Conservation (phyloP, 2,113 vertebrate genomes). For the Aythya baeri region DNA sequence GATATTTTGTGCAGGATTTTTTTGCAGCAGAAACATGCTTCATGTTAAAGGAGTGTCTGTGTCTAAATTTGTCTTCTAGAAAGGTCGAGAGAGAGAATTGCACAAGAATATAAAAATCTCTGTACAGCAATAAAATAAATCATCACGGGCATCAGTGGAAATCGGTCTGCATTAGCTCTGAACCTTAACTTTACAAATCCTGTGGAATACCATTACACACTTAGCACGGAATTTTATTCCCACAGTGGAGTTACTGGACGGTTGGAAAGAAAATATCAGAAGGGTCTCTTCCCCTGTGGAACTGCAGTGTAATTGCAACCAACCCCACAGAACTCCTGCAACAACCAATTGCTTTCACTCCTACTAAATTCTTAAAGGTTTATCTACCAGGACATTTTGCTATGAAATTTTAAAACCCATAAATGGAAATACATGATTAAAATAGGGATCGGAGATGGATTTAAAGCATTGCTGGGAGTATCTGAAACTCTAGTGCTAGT, state of each 20-base stretch:
- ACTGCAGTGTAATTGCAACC: not conserved
- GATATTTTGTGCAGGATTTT: not conserved
- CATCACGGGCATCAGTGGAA: not conserved
- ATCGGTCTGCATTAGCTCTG: not conserved
- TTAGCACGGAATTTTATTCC: not conserved
- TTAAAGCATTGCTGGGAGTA: not conserved
- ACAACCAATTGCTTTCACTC: not conserved
- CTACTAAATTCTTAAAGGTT: not conserved
- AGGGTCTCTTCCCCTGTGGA: not conserved
- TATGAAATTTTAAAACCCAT: not conserved
- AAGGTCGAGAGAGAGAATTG: constrained; percentile 2
- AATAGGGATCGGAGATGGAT: not conserved
- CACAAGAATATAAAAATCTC: not conserved
- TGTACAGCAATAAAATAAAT: not conserved
- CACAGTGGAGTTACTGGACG: not conserved
- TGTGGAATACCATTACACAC: not conserved
- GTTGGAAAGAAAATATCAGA: not conserved
- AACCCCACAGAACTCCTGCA: not conserved
- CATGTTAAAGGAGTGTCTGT: not conserved
- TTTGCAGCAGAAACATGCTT: not conserved
- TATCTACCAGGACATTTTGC: not conserved
- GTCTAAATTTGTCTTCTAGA: not conserved
- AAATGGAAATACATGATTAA: not conserved
- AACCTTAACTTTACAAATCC: not conserved
- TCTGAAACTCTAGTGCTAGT: not conserved